These are phyloP conservation scores for Atethmia centrago DNA, from an alignment of 2,888 invertebrate genomes.

Conservation along the genomic window DNA sequence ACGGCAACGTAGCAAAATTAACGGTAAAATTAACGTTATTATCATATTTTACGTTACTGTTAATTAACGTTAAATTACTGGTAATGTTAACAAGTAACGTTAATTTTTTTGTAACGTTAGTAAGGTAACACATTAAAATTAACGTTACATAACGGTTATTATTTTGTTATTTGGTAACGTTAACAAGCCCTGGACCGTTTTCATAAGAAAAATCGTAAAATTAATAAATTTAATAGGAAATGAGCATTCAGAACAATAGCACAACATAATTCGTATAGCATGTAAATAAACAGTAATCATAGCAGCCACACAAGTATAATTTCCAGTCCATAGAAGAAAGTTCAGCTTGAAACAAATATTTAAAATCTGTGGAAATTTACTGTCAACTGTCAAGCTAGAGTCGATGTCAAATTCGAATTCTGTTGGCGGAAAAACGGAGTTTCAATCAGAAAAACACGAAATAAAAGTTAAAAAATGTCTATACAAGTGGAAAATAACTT, in stretches of 20 bases:
- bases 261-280: too few relatives aligned
- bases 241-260: not conserved
- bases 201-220: too few relatives aligned
- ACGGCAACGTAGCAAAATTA: too few relatives aligned
- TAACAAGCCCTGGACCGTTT: not conserved
- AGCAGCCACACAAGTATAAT: not conserved
- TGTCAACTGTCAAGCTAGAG: not conserved
- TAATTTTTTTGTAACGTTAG: too few relatives aligned
- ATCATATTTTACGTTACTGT: too few relatives aligned
- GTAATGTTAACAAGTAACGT: too few relatives aligned
- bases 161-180: too few relatives aligned
- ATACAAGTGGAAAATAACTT: conserved; percentile 91
- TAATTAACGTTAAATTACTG: too few relatives aligned
- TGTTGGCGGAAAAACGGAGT: conserved; percentile 8
- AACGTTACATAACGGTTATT: too few relatives aligned
- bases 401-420: conserved; percentile 24
- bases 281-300: not conserved
- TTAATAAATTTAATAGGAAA: not conserved
- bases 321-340: not conserved
- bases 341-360: not conserved
- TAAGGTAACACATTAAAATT: too few relatives aligned
- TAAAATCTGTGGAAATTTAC: not conserved
- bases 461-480: conserved; percentile 80
- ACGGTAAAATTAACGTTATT: too few relatives aligned
- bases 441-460: not conserved